phyloP scores from a whole-genome alignment of 1,140 invertebrate genomes.

The Pseudomyrmex flavicornis region DNA sequence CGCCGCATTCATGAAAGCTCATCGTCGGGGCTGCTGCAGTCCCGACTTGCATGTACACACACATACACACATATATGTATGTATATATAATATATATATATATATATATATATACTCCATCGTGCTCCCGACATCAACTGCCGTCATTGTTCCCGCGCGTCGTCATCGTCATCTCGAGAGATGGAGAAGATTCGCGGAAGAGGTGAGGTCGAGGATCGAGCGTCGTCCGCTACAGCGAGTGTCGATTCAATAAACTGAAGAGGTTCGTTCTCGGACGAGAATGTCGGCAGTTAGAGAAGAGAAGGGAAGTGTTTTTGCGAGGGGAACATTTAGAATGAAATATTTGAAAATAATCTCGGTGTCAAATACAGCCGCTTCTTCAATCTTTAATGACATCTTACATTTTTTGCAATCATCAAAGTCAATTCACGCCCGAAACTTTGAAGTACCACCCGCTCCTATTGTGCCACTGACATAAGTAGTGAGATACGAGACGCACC shows the following conservation, averaged over 20 bases:
- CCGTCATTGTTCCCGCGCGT: conserved; percentile 61
- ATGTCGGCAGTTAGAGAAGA: background rate
- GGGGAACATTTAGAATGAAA: background rate
- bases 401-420: background rate
- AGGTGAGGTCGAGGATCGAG: conserved; percentile 65
- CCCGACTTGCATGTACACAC: background rate
- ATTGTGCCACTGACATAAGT: background rate
- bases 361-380: background rate
- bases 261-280: background rate
- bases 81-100: background rate
- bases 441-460: background rate
- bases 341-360: background rate
- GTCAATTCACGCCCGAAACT: background rate
- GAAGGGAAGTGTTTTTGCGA: background rate
- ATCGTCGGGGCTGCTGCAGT: conserved; percentile 40
- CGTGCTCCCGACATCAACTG: conserved; percentile 60
- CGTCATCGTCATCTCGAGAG: conserved; percentile 61
- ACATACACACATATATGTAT: too few relatives aligned
- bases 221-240: conserved; percentile 44
- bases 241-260: conserved; percentile 25
- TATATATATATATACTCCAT: background rate
- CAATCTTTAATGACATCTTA: background rate
- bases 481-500: too few relatives aligned
- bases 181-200: conserved; percentile 59
- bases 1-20: conserved; percentile 67